A percentile compares a stretch with the other conserved stretches of the same genome.
phyloP scores from a whole-genome alignment of 2,888 invertebrate species.

The Microctonus brassicae region DNA sequence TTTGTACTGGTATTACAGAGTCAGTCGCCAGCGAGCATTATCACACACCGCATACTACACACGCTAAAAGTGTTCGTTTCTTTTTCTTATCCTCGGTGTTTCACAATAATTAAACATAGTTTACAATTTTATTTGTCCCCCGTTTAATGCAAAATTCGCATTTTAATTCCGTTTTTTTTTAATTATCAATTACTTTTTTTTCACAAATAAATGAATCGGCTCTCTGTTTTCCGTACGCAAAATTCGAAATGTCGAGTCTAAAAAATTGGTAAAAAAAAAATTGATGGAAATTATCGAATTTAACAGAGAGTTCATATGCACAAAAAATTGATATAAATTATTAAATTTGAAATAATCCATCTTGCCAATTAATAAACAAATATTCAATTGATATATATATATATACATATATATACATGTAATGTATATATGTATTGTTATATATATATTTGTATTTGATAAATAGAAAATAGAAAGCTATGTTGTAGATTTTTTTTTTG shows the following conservation, averaged over 20 bases:
- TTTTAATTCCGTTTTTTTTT: neutral
- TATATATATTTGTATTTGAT: conserved; percentile 38
- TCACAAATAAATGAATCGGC: conserved; percentile 3
- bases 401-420: conserved; percentile 55
- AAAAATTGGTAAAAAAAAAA: neutral
- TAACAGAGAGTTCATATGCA: neutral
- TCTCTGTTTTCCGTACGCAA: neutral
- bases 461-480: conserved; percentile 65
- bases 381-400: conserved; percentile 64
- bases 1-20: conserved; percentile 71
- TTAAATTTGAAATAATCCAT: neutral
- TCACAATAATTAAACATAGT: conserved; percentile 35
- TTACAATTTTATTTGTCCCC: conserved; percentile 20
- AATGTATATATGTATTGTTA: conserved; percentile 36
- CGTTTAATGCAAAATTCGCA: neutral
- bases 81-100: conserved; percentile 53
- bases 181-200: conserved; percentile 8
- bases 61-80: conserved; percentile 59
- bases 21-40: conserved; percentile 70
- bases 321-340: neutral
- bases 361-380: conserved; percentile 64
- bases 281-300: neutral
- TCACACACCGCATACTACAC: conserved; percentile 67
- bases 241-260: neutral
- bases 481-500: conserved; percentile 48